Conservation (phyloP, 2,113 vertebrate genomes). For the Oryzias woworae region DNA sequence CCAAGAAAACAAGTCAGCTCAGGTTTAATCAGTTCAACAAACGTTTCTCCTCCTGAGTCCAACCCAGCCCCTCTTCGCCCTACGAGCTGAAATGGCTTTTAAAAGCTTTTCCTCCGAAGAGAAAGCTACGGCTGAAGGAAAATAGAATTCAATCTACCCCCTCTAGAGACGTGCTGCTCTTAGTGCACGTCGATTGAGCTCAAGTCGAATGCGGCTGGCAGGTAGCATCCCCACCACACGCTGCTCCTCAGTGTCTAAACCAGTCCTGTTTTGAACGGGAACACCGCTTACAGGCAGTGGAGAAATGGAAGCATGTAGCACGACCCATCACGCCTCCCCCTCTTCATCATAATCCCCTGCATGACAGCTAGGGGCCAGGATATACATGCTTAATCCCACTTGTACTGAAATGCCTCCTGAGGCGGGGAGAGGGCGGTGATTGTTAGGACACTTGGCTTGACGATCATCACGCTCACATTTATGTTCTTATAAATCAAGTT, state of each 20-base stretch:
- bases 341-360: conserved; percentile 61
- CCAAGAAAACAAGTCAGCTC: conserved; percentile 14
- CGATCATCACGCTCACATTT: conserved; percentile 7
- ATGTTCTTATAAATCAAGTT: conserved; percentile 4
- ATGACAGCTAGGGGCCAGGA: conserved; percentile 62
- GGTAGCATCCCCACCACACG: background rate
- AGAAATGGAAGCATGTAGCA: conserved; percentile 54
- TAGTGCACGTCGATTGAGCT: conserved; percentile 10
- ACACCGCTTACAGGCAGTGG: conserved; percentile 44
- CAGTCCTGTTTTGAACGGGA: background rate
- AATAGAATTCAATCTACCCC: conserved; percentile 24
- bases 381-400: conserved; percentile 70
- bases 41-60: conserved; percentile 13
- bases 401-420: conserved; percentile 62
- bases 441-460: conserved; percentile 29
- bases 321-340: conserved; percentile 42
- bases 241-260: background rate
- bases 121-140: conserved; percentile 22
- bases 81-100: conserved; percentile 32
- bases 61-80: conserved; percentile 14
- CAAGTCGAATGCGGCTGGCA: conserved; percentile 5
- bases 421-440: conserved; percentile 38
- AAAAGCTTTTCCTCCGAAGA: conserved; percentile 38
- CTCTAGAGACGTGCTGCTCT: conserved; percentile 18
- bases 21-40: conserved; percentile 29